Evolutionary conservation across 2,888 invertebrate species (phyloP).

Genomic region (Thymelicus acteon): DNA sequence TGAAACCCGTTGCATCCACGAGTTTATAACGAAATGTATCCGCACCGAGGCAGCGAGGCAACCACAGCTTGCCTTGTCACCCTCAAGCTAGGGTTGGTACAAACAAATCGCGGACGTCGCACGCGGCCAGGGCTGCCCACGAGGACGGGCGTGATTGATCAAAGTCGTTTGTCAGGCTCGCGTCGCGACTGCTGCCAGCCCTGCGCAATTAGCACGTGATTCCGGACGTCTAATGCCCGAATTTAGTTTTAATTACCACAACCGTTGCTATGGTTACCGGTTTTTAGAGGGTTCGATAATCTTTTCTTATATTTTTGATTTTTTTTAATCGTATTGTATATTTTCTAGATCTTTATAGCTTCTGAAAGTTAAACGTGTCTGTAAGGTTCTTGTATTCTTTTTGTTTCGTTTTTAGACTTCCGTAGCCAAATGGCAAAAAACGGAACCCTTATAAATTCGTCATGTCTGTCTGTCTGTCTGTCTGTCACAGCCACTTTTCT

Average conservation of each 20-base stretch:
- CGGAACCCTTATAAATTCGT: too few relatives aligned
- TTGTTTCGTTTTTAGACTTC: too few relatives aligned
- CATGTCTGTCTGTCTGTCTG: too few relatives aligned
- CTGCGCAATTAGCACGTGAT: conserved; percentile 45
- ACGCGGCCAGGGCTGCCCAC: conserved; percentile 72
- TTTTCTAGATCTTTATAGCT: too few relatives aligned
- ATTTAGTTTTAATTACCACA: conserved; percentile 74
- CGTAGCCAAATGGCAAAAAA: too few relatives aligned
- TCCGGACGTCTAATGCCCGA: conserved; percentile 70
- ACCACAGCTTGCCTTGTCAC: conserved; percentile 34
- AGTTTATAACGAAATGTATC: conserved; percentile 28
- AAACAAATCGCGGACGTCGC: conserved; percentile 57
- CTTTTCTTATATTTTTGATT: too few relatives aligned
- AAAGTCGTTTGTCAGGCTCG: conserved; percentile 63
- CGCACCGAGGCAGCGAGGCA: conserved; percentile 16
- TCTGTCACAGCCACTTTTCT: too few relatives aligned
- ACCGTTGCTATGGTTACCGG: conserved; percentile 35
- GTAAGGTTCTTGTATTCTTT: too few relatives aligned
- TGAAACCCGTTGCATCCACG: neutral
- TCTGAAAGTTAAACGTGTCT: too few relatives aligned
- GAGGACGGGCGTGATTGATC: conserved; percentile 81
- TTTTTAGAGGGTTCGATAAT: neutral
- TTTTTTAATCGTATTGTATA: too few relatives aligned
- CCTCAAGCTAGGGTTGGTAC: conserved; percentile 71
- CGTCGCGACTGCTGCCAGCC: conserved; percentile 62